Evolutionary conservation across 2,888 invertebrate genomes (phyloP), one percentile per base, ranked within the genome.

Genomic region (Sturmia bella): DNA sequence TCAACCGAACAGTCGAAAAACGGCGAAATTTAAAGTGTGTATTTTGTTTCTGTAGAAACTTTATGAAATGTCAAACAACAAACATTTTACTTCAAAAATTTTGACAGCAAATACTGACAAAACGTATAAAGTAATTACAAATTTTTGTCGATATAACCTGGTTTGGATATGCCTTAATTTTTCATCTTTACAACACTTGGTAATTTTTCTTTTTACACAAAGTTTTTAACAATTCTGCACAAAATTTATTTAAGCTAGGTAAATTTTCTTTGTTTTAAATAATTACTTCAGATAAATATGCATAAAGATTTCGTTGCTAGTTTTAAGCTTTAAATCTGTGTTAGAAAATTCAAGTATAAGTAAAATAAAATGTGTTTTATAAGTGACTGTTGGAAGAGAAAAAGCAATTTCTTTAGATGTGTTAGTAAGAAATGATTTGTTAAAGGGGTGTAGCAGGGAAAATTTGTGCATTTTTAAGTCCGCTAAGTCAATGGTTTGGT

Each of bases 301-400:
- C 0, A 15, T 4, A 0, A 19, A 32, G 39, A 19, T 68, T 45
- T n/a, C 15, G 13, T 32, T 1, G 54, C 61, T 13, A 43, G 37
- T 70, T 32, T 12, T 7, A 52, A 19, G 4, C n/a, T 7, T 37
- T 6, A n/a, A 21, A 3, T 24, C 13, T 12, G 5, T 39, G 2
- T n/a, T 17, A 5, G 4, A 0, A 7, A 63, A 50, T 27, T 0
- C 6, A 19, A n/a, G 41, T 37, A 39, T 27, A 15, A 5, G 41
- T 50, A 73, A 77, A 78, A 74, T 73, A 64, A n/a, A n/a, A n/a
- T 74, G 78, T 69, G 73, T 69, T 77, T 61, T 72, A 66, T 73
- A 73, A 73, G 69, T 77, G 37, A 76, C 72, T 77, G 37, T 59
- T 56, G 56, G 15, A 15, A 78, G 54, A 78, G 54, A 59, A 76